Conservation (phyloP, 1,140 invertebrate genomes). For the Diachasmimorpha longicaudata region DNA sequence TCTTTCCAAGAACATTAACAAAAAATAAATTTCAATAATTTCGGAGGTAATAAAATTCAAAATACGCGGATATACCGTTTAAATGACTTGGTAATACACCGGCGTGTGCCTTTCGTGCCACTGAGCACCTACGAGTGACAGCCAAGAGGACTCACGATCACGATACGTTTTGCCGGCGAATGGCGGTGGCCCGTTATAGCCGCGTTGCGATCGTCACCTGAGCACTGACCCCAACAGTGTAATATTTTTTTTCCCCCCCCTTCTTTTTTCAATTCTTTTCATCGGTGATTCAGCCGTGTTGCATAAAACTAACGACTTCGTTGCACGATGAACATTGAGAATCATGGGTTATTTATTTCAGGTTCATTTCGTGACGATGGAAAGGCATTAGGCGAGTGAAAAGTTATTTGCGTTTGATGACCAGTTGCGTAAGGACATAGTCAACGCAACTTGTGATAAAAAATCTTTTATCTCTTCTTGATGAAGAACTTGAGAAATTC, state of each 20-base stretch:
- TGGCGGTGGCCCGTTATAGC: slow-evolving; percentile 21
- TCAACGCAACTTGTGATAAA: no score
- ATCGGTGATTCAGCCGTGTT: background rate
- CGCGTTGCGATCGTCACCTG: slow-evolving; percentile 44
- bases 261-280: background rate
- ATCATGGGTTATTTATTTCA: background rate
- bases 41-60: background rate
- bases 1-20: no score
- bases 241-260: background rate
- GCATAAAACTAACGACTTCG: background rate
- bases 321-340: background rate
- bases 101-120: background rate
- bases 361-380: background rate
- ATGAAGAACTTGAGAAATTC: no score
- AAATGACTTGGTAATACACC: background rate
- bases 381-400: background rate
- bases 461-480: no score
- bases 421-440: background rate
- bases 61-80: slow-evolving; percentile 1
- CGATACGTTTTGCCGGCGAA: slow-evolving; percentile 32
- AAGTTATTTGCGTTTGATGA: background rate
- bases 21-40: background rate
- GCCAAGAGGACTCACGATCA: slow-evolving; percentile 33
- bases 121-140: slow-evolving; percentile 25
- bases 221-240: slow-evolving; percentile 39